A percentile compares a stretch with the other conserved stretches of the same genome.
Conservation (phyloP, 2,888 invertebrate species). For the Hipparchia semele region DNA sequence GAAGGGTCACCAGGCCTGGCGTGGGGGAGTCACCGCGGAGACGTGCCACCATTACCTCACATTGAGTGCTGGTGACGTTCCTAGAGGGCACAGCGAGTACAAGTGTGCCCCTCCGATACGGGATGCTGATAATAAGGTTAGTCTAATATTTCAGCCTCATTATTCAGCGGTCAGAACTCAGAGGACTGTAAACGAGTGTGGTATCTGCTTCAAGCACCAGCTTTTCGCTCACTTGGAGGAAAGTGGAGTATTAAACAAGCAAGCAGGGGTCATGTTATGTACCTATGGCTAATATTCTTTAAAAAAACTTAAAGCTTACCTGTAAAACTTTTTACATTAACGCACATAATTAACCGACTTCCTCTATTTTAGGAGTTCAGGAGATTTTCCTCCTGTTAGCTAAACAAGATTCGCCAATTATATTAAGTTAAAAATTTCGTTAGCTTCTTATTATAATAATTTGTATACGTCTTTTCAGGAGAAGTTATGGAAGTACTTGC, state of each 20-base stretch:
- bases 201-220: too few relatives aligned
- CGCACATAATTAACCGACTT: too few relatives aligned
- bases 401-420: not conserved
- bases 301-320: too few relatives aligned
- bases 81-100: slow-evolving; percentile 85
- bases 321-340: too few relatives aligned
- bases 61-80: slow-evolving; percentile 85
- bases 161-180: too few relatives aligned
- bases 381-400: too few relatives aligned
- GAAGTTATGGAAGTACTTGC: slow-evolving; percentile 84
- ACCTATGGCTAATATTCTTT: too few relatives aligned
- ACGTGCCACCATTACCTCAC: slow-evolving; percentile 89
- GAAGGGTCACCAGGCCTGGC: slow-evolving; percentile 78
- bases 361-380: too few relatives aligned
- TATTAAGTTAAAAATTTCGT: not conserved
- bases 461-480: slow-evolving; percentile 60
- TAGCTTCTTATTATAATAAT: not conserved
- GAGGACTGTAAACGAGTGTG: too few relatives aligned
- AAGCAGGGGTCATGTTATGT: too few relatives aligned
- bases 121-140: slow-evolving; percentile 82
- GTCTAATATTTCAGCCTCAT: not conserved
- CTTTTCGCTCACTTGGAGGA: too few relatives aligned
- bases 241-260: too few relatives aligned
- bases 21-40: slow-evolving; percentile 85
- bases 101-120: slow-evolving; percentile 90